A percentile compares a stretch with the other conserved stretches of the same genome.
phyloP scores from a whole-genome alignment of 2,888 invertebrate species.

The Pyralis farinalis region DNA sequence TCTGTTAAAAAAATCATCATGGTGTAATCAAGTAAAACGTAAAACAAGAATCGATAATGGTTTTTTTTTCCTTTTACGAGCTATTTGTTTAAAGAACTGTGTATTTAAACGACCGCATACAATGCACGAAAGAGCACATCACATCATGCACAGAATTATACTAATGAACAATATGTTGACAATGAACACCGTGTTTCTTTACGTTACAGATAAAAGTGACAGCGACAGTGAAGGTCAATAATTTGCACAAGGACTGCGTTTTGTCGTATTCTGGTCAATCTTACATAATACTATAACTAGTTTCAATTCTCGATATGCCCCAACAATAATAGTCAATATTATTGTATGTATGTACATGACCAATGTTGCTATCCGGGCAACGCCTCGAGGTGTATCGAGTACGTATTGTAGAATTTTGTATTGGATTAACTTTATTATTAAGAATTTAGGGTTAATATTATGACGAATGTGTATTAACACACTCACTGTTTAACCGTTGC shows the following conservation, averaged over 20 bases:
- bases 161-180: too few relatives aligned
- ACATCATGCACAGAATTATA: too few relatives aligned
- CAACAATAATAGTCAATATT: slow-evolving; percentile 40
- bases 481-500: slow-evolving; percentile 73
- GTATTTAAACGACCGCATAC: too few relatives aligned
- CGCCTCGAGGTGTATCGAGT: slow-evolving; percentile 19
- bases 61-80: too few relatives aligned
- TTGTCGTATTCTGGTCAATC: slow-evolving; percentile 78
- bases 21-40: too few relatives aligned
- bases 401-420: slow-evolving; percentile 49
- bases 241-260: slow-evolving; percentile 59
- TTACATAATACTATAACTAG: slow-evolving; percentile 68
- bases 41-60: too few relatives aligned
- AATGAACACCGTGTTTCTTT: slow-evolving; percentile 29
- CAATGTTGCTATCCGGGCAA: slow-evolving; percentile 2
- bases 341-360: slow-evolving; percentile 22
- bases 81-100: too few relatives aligned
- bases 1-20: too few relatives aligned
- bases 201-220: slow-evolving; percentile 93
- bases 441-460: slow-evolving; percentile 30
- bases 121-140: too few relatives aligned
- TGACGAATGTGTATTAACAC: slow-evolving; percentile 72
- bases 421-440: slow-evolving; percentile 69
- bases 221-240: slow-evolving; percentile 97
- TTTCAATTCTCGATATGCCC: slow-evolving; percentile 57